Percentiles rank a stretch among this genome's conserved stretches.
Evolutionary conservation across 2,888 invertebrate genomes (phyloP).

Genomic region (Ernsta delagoae): DNA sequence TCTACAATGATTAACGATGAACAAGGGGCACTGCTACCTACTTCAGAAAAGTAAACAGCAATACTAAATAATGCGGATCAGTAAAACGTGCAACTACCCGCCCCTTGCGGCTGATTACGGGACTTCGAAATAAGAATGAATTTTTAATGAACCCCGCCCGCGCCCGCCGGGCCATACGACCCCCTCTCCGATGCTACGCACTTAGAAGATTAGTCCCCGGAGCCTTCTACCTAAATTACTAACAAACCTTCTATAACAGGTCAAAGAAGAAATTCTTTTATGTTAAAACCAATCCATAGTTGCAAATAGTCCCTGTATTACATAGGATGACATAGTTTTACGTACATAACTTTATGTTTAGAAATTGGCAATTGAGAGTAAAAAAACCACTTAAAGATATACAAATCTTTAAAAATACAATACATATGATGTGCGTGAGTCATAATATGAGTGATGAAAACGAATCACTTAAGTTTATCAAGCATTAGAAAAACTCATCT

Average conservation of each 20-base stretch:
- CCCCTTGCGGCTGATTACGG: conserved; percentile 77
- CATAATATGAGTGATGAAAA: neutral
- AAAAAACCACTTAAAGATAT: too few species aligned
- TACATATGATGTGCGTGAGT: neutral
- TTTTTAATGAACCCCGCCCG: conserved; percentile 75
- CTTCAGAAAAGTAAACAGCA: conserved; percentile 35
- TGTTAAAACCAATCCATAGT: conserved; percentile 25
- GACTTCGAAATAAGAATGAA: conserved; percentile 83
- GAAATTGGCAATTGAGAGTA: neutral
- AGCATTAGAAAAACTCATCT: neutral
- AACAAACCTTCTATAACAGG: conserved; percentile 55
- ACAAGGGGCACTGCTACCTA: neutral
- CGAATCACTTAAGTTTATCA: neutral
- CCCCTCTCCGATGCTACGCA: conserved; percentile 70
- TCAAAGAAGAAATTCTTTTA: conserved; percentile 45
- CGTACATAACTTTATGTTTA: neutral
- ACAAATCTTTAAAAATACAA: neutral
- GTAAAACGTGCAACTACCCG: conserved; percentile 56
- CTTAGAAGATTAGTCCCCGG: conserved; percentile 83
- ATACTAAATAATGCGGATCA: conserved; percentile 66
- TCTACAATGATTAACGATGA: neutral
- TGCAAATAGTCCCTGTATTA: conserved; percentile 4
- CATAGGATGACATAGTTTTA: too few species aligned
- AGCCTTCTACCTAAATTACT: conserved; percentile 67
- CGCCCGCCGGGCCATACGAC: conserved; percentile 44